Evolutionary conservation across 2,888 invertebrate genomes (phyloP).

Genomic region (Sphaerolaimus hirsutus): DNA sequence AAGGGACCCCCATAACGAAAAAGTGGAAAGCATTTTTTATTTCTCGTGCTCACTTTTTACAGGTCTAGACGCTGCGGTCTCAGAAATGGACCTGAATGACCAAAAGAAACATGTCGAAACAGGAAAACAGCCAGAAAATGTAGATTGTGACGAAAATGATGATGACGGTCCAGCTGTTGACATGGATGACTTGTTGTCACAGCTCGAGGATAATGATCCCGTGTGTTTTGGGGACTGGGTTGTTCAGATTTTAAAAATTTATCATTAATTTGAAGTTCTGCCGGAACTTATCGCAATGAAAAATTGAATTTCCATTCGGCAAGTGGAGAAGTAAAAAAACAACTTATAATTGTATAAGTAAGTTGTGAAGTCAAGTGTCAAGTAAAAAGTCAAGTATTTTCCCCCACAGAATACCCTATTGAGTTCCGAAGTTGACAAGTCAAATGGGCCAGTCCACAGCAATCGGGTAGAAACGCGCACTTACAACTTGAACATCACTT

Average conservation of each 20-base stretch:
- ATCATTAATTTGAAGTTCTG: too few relatives aligned
- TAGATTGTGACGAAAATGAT: slow-evolving; percentile 36
- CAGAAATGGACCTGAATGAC: neutral
- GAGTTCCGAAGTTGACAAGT: neutral
- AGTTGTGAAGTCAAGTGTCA: too few relatives aligned
- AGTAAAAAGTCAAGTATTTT: too few relatives aligned
- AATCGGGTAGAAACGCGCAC: slow-evolving; percentile 49
- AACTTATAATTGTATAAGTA: too few relatives aligned
- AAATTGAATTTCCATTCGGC: too few relatives aligned
- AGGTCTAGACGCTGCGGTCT: neutral
- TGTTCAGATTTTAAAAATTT: too few relatives aligned
- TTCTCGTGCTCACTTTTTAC: neutral
- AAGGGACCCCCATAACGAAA: too few relatives aligned
- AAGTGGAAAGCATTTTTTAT: too few relatives aligned
- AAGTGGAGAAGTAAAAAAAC: too few relatives aligned
- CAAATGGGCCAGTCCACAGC: neutral
- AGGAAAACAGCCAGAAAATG: neutral
- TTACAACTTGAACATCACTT: slow-evolving; percentile 93
- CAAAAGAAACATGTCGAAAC: neutral
- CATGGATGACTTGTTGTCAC: slow-evolving; percentile 91
- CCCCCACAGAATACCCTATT: neutral
- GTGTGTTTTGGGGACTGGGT: neutral
- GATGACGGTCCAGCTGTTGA: slow-evolving; percentile 70
- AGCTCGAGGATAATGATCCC: slow-evolving; percentile 58
- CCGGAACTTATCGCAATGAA: too few relatives aligned